phyloP scores from a whole-genome alignment of 1,140 invertebrate genomes.

The Hirudo medicinalis region DNA sequence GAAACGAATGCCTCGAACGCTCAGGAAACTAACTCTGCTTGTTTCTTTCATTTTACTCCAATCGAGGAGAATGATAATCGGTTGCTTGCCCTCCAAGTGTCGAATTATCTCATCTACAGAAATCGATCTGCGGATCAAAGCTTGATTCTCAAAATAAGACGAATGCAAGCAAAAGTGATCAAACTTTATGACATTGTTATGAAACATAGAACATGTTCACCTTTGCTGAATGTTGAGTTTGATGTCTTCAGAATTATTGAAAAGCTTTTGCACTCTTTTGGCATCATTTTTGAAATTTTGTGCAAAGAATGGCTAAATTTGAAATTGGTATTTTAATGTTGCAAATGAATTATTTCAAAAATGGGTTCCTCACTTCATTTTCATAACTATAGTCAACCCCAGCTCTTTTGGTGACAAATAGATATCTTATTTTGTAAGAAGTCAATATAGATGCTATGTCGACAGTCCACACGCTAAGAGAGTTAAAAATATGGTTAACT shows the following conservation, averaged over 20 bases:
- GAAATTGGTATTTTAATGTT: background rate
- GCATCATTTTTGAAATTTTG: background rate
- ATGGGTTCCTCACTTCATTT: background rate
- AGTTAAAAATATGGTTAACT: background rate
- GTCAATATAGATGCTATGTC: constrained; percentile 1
- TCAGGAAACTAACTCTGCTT: background rate
- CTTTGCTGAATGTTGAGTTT: too few species aligned
- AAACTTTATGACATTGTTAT: background rate
- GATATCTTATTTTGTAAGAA: background rate
- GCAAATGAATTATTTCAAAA: background rate
- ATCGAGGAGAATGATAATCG: background rate
- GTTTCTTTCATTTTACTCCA: background rate
- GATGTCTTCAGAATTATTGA: too few species aligned
- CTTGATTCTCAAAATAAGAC: background rate
- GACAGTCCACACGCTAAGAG: background rate
- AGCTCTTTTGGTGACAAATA: background rate
- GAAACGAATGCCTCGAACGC: background rate
- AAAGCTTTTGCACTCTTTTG: too few species aligned
- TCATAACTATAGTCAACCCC: background rate
- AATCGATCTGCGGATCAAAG: background rate
- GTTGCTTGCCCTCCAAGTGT: background rate
- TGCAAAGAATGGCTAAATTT: background rate
- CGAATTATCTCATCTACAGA: background rate
- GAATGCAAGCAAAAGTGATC: background rate
- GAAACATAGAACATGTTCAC: too few species aligned